Base-by-base conservation (phyloP, 2,888 invertebrate species). In the Bursaphelenchus okinawaensis region DNA sequence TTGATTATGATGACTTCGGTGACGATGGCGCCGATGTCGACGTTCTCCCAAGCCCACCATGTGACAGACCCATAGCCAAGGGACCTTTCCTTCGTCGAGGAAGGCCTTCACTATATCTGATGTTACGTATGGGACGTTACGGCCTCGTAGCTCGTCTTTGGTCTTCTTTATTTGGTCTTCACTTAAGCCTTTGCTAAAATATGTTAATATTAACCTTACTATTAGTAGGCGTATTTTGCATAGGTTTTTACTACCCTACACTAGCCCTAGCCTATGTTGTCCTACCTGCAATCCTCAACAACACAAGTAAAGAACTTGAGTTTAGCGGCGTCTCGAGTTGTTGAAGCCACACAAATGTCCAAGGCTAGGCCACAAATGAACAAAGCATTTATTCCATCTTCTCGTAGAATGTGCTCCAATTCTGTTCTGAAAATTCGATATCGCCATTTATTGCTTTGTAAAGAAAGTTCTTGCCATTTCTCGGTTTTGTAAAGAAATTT, bases 331-430 rank as follows among this genome's bases (percentile, higher is more conserved):
- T 75, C 75, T 20, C 63, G 55, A 9, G 74, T 63, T 7, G 75
- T 75, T 19, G 71, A 66, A 9, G 71, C 83, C n/a, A 95, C 95
- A 83, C 95, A 95, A 54, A 93, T 90, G 84, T 95, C 95, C 80
- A 92, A 92, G 0, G 95, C 95, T 65, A 95, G 85, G 0, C 95
- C 95, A 82, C 93, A 93, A 55, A 94, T 89, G 84, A 91, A 94
- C 73, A 95, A 90, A 83, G 94, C 93, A 4, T 93, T 91, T 59
- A 91, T 89, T 65, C 88, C 88, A 77, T 89, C 88, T 84, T 88
- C 85, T 68, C 90, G 88, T 66, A 95, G 87, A 83, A 92, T 90
- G 7, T 88, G 87, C 81, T 89, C 89, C 54, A 96, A 86, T 9
- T 89, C 89, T 7, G 93, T 94, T 83, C 92, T 89, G 0, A 90